Base-by-base conservation (phyloP, 2,888 invertebrate genomes). In the Nephrocerus scutellatus region DNA sequence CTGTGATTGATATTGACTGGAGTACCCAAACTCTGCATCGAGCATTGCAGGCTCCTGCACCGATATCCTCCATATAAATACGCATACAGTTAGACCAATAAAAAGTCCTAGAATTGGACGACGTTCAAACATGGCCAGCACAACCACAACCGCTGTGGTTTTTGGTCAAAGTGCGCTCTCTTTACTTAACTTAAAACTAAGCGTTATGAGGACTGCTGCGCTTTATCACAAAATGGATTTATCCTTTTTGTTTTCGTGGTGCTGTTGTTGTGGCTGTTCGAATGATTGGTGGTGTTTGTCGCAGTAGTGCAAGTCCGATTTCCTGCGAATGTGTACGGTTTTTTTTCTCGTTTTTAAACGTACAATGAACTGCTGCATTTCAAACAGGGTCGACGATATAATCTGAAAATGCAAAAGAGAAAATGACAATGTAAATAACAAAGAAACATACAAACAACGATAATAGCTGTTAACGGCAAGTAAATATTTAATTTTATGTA, bases 61-160 rank as follows among this genome's bases (percentile, higher is more conserved):
- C 48, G 63, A 59, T 46, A 67, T 62, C 49, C 63, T 57, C 69
- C 69, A 69, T 56, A 69, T 54, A 45, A 67, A 58, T 39, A 66
- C 50, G 51, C 58, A 65, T 38, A 68, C 44, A 47, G 64, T 64
- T 31, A 68, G 52, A 44, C 60, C 63, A 41, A 69, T 58, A 47
- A 69, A 50, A 47, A 65, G 50, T 44, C 54, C 60, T 54, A 63
- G 58, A 50, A 68, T 45, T 34, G 60, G 61, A 41, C 66, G 65
- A 44, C 64, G 63, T 45, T 67, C 64, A 55, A 66, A 66, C 59
- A 62, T 68, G 54, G 46, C 62, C 50, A 44, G 30, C 44, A n/a
- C n/a, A n/a, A n/a, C n/a, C n/a, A n/a, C n/a, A n/a, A n/a, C n/a
- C n/a, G n/a, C n/a, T n/a, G n/a, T n/a, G n/a, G n/a, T n/a, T n/a